These are phyloP conservation scores for Drosophila atroscutellata DNA, from an alignment of 2,888 invertebrate species.

Conservation along the genomic window DNA sequence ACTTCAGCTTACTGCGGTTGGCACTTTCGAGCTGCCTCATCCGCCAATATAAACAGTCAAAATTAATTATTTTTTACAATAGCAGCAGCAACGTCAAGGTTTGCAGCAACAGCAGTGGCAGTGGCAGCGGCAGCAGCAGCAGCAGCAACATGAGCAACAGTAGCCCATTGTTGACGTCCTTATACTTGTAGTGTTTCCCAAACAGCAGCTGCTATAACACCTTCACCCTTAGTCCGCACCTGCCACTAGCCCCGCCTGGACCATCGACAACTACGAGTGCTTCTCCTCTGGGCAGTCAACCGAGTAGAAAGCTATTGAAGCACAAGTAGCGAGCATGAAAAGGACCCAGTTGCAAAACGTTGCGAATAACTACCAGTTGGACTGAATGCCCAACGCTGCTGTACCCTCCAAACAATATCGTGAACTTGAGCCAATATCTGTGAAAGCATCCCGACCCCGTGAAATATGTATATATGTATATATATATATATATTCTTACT, in stretches of 20 bases:
- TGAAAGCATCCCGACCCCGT: neutral
- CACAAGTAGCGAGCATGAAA: slow-evolving; percentile 20
- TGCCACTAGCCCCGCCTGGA: neutral
- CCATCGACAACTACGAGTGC: neutral
- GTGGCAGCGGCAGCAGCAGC: too few relatives aligned
- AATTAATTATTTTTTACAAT: slow-evolving; percentile 73
- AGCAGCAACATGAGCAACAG: slow-evolving; percentile 7
- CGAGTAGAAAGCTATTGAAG: slow-evolving; percentile 62
- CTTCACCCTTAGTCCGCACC: neutral
- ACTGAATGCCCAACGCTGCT: slow-evolving; percentile 16
- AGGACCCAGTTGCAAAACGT: slow-evolving; percentile 5
- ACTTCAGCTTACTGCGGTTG: slow-evolving; percentile 2
- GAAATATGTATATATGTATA: neutral
- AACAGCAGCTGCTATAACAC: slow-evolving; percentile 23
- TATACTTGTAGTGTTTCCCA: slow-evolving; percentile 25
- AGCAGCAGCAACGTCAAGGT: slow-evolving; percentile 9
- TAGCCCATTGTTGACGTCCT: slow-evolving; percentile 37
- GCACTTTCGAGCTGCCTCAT: slow-evolving; percentile 4
- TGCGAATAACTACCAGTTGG: slow-evolving; percentile 4
- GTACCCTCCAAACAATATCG: slow-evolving; percentile 19
- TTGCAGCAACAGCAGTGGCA: neutral
- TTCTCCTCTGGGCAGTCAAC: slow-evolving; percentile 25
- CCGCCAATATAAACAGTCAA: slow-evolving; percentile 56
- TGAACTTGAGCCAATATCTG: neutral
- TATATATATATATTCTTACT: neutral